These are phyloP conservation scores for Terebella lapidaria DNA, from an alignment of 2,888 invertebrate species.

Conservation along the genomic window DNA sequence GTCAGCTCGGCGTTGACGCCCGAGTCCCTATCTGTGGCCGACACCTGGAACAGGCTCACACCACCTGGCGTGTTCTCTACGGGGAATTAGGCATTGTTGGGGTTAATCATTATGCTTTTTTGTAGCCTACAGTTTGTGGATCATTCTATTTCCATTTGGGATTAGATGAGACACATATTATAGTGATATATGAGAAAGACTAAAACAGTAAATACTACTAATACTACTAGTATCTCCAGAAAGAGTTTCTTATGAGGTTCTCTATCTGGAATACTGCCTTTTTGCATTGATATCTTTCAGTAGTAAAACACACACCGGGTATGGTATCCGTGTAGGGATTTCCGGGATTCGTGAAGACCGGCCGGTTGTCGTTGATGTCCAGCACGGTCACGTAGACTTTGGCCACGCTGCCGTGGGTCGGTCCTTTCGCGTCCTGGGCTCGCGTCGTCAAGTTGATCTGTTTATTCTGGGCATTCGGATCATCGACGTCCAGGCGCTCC, in stretches of 20 bases:
- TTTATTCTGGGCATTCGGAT: background rate
- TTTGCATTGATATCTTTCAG: no score
- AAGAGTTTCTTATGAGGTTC: no score
- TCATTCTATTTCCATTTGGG: no score
- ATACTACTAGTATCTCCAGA: no score
- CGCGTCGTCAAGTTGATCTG: background rate
- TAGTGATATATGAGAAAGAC: no score
- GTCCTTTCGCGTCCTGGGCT: background rate
- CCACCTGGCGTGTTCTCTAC: slow-evolving; percentile 11
- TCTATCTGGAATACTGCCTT: no score
- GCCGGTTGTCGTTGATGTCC: slow-evolving; percentile 4
- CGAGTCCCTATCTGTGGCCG: slow-evolving; percentile 7
- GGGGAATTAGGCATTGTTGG: no score
- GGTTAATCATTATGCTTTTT: no score
- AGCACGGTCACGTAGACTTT: background rate
- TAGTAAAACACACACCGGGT: no score
- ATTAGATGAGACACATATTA: no score
- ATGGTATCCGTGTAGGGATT: background rate
- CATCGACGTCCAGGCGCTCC: background rate
- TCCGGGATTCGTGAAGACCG: background rate
- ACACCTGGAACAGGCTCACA: slow-evolving; percentile 2
- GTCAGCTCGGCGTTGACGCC: slow-evolving; percentile 3
- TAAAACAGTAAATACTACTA: no score
- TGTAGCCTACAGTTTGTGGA: no score
- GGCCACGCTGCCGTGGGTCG: background rate